Conservation (phyloP, 2,113 vertebrate genomes). For the Misgurnus anguillicaudatus region DNA sequence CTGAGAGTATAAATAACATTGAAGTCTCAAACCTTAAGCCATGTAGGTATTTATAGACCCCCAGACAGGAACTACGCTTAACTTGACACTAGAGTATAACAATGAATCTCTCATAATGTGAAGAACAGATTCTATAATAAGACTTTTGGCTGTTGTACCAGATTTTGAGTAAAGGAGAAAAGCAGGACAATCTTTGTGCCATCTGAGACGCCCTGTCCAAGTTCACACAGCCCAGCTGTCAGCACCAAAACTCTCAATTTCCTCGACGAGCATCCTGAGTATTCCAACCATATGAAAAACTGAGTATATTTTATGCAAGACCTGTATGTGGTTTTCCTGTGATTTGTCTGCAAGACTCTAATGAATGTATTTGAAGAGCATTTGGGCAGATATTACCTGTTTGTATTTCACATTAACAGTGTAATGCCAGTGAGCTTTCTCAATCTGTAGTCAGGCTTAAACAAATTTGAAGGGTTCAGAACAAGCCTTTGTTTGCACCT, state of each 20-base stretch:
- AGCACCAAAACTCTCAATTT: constrained; percentile 23
- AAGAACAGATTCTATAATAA: constrained; percentile 29
- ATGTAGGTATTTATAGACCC: background rate
- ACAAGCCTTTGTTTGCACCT: constrained; percentile 5
- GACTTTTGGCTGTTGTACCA: background rate
- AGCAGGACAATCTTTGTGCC: constrained; percentile 22
- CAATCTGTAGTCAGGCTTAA: background rate
- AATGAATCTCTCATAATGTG: constrained; percentile 35
- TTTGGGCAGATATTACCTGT: background rate
- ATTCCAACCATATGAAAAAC: constrained; percentile 29
- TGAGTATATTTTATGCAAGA: constrained; percentile 34
- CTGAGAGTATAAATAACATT: constrained; percentile 21
- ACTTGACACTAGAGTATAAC: constrained; percentile 34
- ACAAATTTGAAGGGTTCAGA: background rate
- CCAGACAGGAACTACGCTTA: constrained; percentile 36
- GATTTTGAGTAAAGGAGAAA: constrained; percentile 10
- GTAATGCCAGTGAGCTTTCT: background rate
- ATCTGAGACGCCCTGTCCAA: constrained; percentile 6
- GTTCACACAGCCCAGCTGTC: constrained; percentile 41
- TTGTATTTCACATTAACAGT: constrained; percentile 1
- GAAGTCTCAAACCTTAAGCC: constrained; percentile 16
- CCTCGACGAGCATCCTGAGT: constrained; percentile 10
- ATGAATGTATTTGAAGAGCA: too few relatives aligned
- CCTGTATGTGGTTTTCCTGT: background rate
- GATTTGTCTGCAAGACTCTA: background rate